Base-by-base conservation (phyloP, 2,888 invertebrate species). In the Rhagophthalmus giganteus region DNA sequence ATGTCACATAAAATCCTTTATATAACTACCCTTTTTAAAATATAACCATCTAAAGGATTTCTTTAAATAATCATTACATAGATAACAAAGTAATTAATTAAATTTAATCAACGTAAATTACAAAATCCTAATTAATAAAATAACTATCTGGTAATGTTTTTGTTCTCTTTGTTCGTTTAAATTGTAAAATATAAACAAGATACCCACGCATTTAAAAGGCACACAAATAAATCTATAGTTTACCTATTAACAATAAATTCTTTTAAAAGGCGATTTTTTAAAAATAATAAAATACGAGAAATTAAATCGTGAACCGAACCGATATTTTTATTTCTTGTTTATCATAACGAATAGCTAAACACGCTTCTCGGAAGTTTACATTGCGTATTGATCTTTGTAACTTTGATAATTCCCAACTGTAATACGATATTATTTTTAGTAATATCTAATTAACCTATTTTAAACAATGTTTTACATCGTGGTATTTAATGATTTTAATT, bases 1-100 rank as follows among this genome's bases (percentile, higher is more conserved):
- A 52, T 52, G 46, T 52, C 52, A 52, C 46, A 52, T 47, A 52
- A 52, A 52, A 46, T 52, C 47, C 46, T 45, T 39, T 45, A 45
- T 45, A 51, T 50, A 32, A 50, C 41, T 44, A 44, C 32, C 40
- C 44, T 38, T 37, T n/a, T 50, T 50, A 50, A 50, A 50, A 49
- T 49, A 49, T 42, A 41, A 49, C 41, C 24, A 35, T 13, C 35
- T 37, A 20, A 35, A 41, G 46, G 37, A 31, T 38, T 37, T 38
- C 30, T 35, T 3, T 20, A 28, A 45, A 45, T 30, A 30, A 46
- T 28, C 9, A 35, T 16, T 11, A 35, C 20, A 35, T 35, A 35
- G 35, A 25, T 11, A 11, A 11, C 11, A 35, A 35, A 16, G 15
- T 11, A 35, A 13, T 6, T 6, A 11, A 31, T 13, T 6, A 9